Base-by-base conservation (phyloP, 1,140 invertebrate species). In the Cardiocondyla obscurior region DNA sequence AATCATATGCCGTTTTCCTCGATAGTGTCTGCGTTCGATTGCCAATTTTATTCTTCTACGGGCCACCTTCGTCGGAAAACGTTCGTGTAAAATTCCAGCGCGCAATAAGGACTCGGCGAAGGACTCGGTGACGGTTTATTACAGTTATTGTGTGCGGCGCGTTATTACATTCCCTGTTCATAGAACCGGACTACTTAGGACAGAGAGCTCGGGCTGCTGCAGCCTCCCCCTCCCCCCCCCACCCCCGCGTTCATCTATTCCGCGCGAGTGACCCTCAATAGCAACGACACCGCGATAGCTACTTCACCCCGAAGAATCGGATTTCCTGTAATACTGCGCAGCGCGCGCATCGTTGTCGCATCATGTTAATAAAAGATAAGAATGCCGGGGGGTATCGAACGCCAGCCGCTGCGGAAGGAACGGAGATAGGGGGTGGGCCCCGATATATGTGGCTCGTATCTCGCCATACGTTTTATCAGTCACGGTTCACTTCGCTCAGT, bases 291-390 rank as follows among this genome's bases (percentile, higher is more conserved):
- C 46, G 62, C 36, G 62, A 55, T 39, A 67, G 62, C 62, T 77
- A 65, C 44, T 69, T 69, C 16, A 79, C 39, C 67, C 62, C 10
- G 22, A 69, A 67, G 46, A 69, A 69, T 55, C 62, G 62, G 33
- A 69, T 79, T 79, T 69, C 22, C 62, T 16, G n/a, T 79, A 79
- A 79, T 69, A 79, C 46, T 33, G 60, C 74, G 46, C 60, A 44
- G 30, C 30, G 33, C 49, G 74, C 42, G 12, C 46, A 46, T 67
- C 62, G 62, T 79, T 79, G 74, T 79, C 74, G 74, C 49, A 42
- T 79, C 62, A 69, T 79, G 74, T 79, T 79, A 79, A 79, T 79
- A 79, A 79, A 79, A 79, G 46, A 79, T 79, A 79, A 79, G 62
- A 79, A 69, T 53, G 46, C 62, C n/a, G 58, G 5, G 12, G 58